These are phyloP conservation scores for Cantharis lateralis DNA, from an alignment of 2,888 invertebrate species.

Conservation along the genomic window DNA sequence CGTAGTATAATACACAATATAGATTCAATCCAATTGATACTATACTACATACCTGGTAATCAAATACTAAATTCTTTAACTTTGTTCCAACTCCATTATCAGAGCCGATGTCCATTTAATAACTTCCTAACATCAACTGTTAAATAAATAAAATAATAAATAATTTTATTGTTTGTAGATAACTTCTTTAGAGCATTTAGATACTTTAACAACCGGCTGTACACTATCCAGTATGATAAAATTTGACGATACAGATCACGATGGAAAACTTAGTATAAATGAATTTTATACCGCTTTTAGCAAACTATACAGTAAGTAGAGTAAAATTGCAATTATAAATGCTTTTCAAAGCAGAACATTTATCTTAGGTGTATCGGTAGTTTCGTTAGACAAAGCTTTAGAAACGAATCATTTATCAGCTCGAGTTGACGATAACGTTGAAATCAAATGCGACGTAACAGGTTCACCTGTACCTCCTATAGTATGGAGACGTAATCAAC, in stretches of 20 bases:
- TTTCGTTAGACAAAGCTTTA: slow-evolving; percentile 71
- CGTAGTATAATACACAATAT: no score
- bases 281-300: slow-evolving; percentile 78
- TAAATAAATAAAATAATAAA: not conserved
- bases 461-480: slow-evolving; percentile 72
- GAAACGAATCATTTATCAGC: slow-evolving; percentile 73
- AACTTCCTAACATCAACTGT: no score
- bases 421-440: slow-evolving; percentile 75
- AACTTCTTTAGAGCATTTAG: slow-evolving; percentile 66
- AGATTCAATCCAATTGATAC: no score
- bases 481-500: slow-evolving; percentile 71
- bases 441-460: slow-evolving; percentile 77
- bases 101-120: no score
- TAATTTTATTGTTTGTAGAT: slow-evolving; percentile 55
- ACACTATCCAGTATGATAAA: slow-evolving; percentile 69
- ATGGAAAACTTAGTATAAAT: slow-evolving; percentile 68
- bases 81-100: no score
- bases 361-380: slow-evolving; percentile 68
- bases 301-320: slow-evolving; percentile 71
- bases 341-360: not conserved
- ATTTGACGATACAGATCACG: slow-evolving; percentile 70
- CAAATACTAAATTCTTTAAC: no score
- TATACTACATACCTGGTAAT: no score
- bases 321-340: not conserved
- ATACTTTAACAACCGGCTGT: slow-evolving; percentile 67